phyloP scores from a whole-genome alignment of 2,797 vertebrate genomes.

The Rhynchonycteris naso region DNA sequence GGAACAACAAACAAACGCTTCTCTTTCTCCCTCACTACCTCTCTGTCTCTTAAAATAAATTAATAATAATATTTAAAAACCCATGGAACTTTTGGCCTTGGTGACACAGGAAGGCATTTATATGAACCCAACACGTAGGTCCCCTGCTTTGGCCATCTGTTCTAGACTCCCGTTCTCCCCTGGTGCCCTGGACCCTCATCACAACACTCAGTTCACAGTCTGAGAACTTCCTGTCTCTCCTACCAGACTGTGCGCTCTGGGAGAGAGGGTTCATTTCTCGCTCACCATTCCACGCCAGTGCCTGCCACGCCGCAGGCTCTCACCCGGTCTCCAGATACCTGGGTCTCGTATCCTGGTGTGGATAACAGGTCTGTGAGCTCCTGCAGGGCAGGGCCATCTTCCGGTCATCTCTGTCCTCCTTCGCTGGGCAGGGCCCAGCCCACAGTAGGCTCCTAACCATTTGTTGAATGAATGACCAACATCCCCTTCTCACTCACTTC shows the following conservation, averaged over 20 bases:
- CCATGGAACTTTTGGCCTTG: neutral
- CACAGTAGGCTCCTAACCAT: neutral
- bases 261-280: neutral
- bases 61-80: neutral
- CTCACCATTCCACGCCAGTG: rapidly evolving
- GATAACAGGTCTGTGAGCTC: neutral
- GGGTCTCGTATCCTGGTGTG: neutral
- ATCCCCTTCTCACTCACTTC: neutral
- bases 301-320: rapidly evolving
- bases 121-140: neutral
- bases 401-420: neutral
- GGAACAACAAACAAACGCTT: no score
- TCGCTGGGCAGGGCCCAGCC: neutral
- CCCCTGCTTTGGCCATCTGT: neutral
- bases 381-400: neutral
- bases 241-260: neutral
- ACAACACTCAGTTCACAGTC: neutral
- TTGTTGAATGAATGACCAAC: neutral
- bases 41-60: no score
- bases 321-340: rapidly evolving
- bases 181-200: neutral
- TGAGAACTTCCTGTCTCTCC: neutral
- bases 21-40: no score
- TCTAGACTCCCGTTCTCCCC: no score
- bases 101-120: neutral